A percentile compares a stretch with the other conserved stretches of the same genome.
Evolutionary conservation across 2,888 invertebrate species (phyloP).

Genomic region (Dicyrtomina minuta): DNA sequence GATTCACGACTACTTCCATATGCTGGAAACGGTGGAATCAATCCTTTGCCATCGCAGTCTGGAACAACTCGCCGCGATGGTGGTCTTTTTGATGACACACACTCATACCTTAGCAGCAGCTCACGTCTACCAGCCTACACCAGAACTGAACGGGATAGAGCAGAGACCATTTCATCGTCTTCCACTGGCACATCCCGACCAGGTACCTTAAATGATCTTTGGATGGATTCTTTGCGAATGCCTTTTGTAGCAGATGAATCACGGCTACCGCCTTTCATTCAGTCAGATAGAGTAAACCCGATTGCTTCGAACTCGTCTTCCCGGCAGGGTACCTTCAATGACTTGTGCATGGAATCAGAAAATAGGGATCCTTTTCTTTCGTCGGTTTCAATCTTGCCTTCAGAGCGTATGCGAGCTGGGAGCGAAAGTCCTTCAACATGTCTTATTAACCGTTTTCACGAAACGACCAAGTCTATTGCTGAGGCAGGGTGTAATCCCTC

Average conservation of each 20-base stretch:
- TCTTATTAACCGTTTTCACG: neutral
- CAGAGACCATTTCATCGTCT: neutral
- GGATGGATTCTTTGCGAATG: neutral
- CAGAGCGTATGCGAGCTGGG: neutral
- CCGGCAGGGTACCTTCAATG: neutral
- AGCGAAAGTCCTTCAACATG: neutral
- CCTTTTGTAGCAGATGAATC: neutral
- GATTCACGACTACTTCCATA: neutral
- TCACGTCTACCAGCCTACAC: neutral
- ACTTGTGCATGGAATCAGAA: neutral
- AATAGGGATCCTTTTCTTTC: neutral
- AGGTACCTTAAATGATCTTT: neutral
- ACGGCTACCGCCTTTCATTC: slow-evolving; percentile 1
- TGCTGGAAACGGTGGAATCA: neutral
- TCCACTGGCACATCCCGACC: neutral
- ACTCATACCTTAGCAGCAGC: neutral
- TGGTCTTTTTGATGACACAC: neutral
- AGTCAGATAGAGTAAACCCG: neutral
- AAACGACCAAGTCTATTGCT: neutral
- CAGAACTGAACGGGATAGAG: neutral
- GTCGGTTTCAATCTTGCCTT: neutral
- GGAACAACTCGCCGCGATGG: slow-evolving; percentile 4
- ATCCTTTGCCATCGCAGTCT: neutral
- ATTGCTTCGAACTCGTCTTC: neutral
- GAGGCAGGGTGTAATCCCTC: slow-evolving; percentile 7